These are phyloP conservation scores for Sebastes matsubarae DNA, from an alignment of 2,797 vertebrate species.

Conservation along the genomic window DNA sequence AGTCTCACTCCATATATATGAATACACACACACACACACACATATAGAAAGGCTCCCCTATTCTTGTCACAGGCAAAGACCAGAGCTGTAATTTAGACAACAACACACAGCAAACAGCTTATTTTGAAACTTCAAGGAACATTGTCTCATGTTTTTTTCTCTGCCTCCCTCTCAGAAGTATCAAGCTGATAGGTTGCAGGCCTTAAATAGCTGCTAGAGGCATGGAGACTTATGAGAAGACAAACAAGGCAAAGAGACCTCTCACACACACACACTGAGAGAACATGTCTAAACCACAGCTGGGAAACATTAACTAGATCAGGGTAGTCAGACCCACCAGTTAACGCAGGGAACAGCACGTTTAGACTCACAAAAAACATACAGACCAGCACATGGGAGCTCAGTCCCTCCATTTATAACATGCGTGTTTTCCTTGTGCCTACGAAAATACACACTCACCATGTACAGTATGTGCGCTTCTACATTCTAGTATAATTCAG, in stretches of 20 bases:
- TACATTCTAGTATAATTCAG: not conserved
- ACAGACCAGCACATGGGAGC: conserved; percentile 23
- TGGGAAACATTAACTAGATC: conserved; percentile 79
- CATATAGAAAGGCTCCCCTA: not conserved
- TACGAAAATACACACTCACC: conserved; percentile 1
- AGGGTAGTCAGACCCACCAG: conserved; percentile 46
- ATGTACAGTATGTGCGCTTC: not conserved
- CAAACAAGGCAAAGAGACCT: conserved; percentile 36
- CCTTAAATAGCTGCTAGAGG: conserved; percentile 34
- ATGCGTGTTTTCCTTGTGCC: not conserved
- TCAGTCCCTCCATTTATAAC: conserved; percentile 5
- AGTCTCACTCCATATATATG: not conserved
- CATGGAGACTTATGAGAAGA: conserved; percentile 16
- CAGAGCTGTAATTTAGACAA: not conserved
- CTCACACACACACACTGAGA: conserved; percentile 15
- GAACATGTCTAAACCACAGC: conserved; percentile 57
- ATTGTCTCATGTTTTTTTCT: not conserved
- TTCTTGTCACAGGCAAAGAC: not conserved
- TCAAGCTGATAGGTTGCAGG: not conserved
- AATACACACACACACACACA: not conserved
- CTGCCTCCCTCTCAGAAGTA: conserved; percentile 5
- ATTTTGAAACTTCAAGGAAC: not conserved
- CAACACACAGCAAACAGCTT: not conserved
- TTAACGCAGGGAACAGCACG: conserved; percentile 51
- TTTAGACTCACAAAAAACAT: conserved; percentile 42